Conservation (phyloP, 2,888 invertebrate genomes). For the Hirtodrosophila duncani region DNA sequence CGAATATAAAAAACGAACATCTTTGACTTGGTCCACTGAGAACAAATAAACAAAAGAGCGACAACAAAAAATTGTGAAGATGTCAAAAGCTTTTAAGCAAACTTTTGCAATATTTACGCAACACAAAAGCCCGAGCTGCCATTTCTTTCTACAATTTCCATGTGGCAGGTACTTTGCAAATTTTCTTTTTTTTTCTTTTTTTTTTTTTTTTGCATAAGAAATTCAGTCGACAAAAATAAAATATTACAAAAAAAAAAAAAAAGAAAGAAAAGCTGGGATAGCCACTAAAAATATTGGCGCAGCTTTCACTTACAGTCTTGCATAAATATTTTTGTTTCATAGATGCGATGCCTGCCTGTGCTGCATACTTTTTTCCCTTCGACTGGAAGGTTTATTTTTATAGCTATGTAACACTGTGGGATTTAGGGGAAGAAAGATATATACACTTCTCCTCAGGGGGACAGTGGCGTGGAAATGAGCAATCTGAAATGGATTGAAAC, state of each 20-base stretch:
- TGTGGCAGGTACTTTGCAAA: constrained; percentile 16
- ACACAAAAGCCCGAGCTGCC: constrained; percentile 22
- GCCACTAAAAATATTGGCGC: constrained; percentile 38
- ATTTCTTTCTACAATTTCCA: constrained; percentile 22
- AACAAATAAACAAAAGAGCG: too few relatives aligned
- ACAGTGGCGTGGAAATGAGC: too few relatives aligned
- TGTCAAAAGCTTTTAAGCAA: constrained; percentile 33
- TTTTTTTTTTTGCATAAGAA: constrained; percentile 48
- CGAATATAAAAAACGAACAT: too few relatives aligned
- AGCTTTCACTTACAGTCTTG: constrained; percentile 48
- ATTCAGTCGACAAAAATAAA: constrained; percentile 28
- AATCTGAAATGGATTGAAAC: too few relatives aligned
- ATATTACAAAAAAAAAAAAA: constrained; percentile 9
- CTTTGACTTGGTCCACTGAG: too few relatives aligned
- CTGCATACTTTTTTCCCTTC: neutral
- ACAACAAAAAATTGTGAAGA: too few relatives aligned
- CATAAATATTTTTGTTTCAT: constrained; percentile 60
- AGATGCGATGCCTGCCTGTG: constrained; percentile 19
- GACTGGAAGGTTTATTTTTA: constrained; percentile 40
- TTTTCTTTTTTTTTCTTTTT: constrained; percentile 14
- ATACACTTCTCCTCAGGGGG: too few relatives aligned
- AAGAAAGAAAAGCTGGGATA: constrained; percentile 1
- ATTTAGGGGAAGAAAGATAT: too few relatives aligned
- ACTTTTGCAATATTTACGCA: constrained; percentile 61
- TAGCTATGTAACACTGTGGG: constrained; percentile 47